Evolutionary conservation across 2,888 invertebrate genomes (phyloP), one percentile per base, ranked within the genome.

Genomic region (Drosophila diplacantha): DNA sequence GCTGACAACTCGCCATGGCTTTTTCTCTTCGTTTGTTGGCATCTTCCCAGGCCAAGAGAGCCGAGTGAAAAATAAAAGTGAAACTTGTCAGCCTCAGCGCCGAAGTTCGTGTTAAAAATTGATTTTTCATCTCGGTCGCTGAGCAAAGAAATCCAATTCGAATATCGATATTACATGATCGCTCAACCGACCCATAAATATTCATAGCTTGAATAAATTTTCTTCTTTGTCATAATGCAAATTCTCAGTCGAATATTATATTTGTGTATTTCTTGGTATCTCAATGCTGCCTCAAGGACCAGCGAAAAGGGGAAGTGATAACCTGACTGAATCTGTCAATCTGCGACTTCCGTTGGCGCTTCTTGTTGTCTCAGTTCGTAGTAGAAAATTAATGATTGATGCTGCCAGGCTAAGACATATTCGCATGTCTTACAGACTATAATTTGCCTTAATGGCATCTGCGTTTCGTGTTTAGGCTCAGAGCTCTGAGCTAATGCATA

Each of bases 161-260:
- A 50, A 43, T 43, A 43, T 37, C 61, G 50, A 60, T 59, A 80
- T 80, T 80, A 80, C 74, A 61, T 64, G 73, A 80, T 60, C 69
- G 37, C 9, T 20, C 32, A 22, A 14, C 26, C 26, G 11, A 35
- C n/a, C 46, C 37, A 56, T 44, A 54, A 47, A 63, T 63, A 53
- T 46, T 47, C 9, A 51, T 51, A 20, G n/a, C 22, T 31, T 12
- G 24, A 50, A 26, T 46, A 34, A 47, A 49, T 43, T 35, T 29
- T 9, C 24, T 32, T 41, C 43, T 29, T 35, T 39, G 46, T 66
- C 32, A 32, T 34, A 22, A 51, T 69, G 53, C 43, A 22, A 59
- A 49, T 68, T 58, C 49, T 43, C 35, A 16, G 8, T 3, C 5
- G 31, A 39, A 31, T 32, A 44, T 1, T 37, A 38, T 20, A 24